These are phyloP conservation scores for Chunga burmeisteri DNA, from an alignment of 2,113 vertebrate species.

Conservation along the genomic window DNA sequence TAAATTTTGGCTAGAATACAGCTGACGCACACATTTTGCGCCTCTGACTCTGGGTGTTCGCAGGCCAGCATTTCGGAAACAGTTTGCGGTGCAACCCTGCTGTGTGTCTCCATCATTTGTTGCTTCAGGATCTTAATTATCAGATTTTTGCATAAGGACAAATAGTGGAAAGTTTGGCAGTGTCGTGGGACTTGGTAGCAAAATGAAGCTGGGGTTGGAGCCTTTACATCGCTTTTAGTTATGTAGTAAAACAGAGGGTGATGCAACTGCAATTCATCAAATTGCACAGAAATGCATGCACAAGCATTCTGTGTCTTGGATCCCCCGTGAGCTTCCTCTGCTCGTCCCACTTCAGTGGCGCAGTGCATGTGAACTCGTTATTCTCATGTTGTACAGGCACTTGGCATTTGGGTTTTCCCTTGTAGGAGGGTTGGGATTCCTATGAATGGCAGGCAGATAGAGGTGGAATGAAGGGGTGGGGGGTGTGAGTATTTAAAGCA, in stretches of 20 bases:
- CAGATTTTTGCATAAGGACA: background rate
- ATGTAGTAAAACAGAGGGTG: background rate
- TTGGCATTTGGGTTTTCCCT: background rate
- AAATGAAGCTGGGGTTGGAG: background rate
- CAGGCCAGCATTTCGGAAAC: background rate
- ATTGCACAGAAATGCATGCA: background rate
- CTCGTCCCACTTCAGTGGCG: fast-evolving
- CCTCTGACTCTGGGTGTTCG: background rate
- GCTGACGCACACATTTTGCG: background rate
- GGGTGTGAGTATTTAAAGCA: background rate
- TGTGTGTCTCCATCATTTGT: fast-evolving
- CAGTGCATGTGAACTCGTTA: fast-evolving
- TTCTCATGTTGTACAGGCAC: background rate
- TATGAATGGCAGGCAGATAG: background rate
- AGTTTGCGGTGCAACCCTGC: background rate
- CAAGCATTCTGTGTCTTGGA: background rate
- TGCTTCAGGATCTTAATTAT: background rate
- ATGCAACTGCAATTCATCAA: fast-evolving
- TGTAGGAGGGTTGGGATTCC: background rate
- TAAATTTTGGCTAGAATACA: conserved; percentile 21
- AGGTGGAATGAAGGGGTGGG: background rate
- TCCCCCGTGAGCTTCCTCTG: background rate
- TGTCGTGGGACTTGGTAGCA: fast-evolving
- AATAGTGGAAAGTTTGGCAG: background rate
- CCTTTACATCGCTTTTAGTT: background rate